phyloP scores from a whole-genome alignment of 2,797 vertebrate genomes.

The Myoxocephalus aenaeus region DNA sequence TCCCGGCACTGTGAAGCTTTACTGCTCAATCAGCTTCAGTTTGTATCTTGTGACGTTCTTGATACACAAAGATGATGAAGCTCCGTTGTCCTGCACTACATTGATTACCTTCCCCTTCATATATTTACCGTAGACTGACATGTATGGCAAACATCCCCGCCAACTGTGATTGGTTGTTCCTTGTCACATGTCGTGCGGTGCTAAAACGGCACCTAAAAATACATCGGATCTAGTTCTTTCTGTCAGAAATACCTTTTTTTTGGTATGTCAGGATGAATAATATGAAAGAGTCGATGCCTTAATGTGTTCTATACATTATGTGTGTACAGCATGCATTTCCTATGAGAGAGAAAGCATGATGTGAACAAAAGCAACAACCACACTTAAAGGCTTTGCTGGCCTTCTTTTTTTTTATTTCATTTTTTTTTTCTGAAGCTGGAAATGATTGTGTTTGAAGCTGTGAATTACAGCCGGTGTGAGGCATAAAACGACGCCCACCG shows the following conservation, averaged over 20 bases:
- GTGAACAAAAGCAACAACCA: not conserved
- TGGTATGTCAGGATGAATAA: not conserved
- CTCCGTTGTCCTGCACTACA: too few species aligned
- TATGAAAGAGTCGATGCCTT: not conserved
- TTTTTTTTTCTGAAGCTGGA: not conserved
- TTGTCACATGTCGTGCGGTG: too few species aligned
- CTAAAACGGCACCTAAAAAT: too few species aligned
- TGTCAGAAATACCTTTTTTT: not conserved
- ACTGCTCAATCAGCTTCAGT: too few species aligned
- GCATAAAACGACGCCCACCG: not conserved
- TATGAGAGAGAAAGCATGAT: not conserved
- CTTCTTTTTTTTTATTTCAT: not conserved
- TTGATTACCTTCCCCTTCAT: too few species aligned
- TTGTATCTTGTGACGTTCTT: too few species aligned
- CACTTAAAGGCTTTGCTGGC: not conserved
- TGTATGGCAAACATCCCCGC: too few species aligned
- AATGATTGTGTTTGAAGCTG: constrained; percentile 27
- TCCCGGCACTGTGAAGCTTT: too few species aligned
- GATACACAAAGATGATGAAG: too few species aligned
- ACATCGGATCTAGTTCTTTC: not conserved
- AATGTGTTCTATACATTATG: not conserved
- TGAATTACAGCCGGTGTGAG: constrained; percentile 22
- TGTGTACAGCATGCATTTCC: not conserved
- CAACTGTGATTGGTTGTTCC: too few species aligned
- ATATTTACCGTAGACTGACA: too few species aligned